Evolutionary conservation across 2,888 invertebrate species (phyloP), one percentile per base, ranked within the genome.

Genomic region (Marronus borbonicus): DNA sequence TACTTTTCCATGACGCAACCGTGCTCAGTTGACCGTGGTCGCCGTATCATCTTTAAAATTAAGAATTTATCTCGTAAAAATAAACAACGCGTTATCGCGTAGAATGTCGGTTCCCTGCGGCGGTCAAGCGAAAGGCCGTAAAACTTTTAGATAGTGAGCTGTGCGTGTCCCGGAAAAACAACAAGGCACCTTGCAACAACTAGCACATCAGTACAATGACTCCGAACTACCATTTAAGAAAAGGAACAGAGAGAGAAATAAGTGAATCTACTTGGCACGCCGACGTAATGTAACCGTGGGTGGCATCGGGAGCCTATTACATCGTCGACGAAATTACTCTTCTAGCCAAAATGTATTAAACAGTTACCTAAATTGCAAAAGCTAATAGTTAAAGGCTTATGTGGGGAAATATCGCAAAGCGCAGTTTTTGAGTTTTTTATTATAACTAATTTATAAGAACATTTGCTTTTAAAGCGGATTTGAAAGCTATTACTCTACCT

Each of bases 151-250:
- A 76, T 76, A 50, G 64, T 49, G n/a, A 39, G 5, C 20, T 24
- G 36, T 39, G 31, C 60, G 74, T 58, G 60, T 58, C 20, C 64
- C 78, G 81, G 80, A 79, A 81, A 76, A 72, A 81, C 12, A 44
- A 44, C 12, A 44, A 80, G 80, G 81, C 81, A 82, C 82, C 81
- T 83, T 44, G 81, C 80, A 81, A 81, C 80, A 81, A 80, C 70
- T 80, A 80, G 79, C 78, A 76, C 80, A 76, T 77, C 75, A 76
- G 82, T 82, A 81, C 82, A 82, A 81, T 82, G 83, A 83, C 83
- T 81, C 77, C 78, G 52, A 66, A 70, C 80, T 39, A 69, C 70
- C 58, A 79, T 49, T 36, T n/a, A 31, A 55, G 70, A 44, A 44
- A 12, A 12, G 80, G 79, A 79, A 76, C 75, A 62, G 60, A 28